Percentiles rank a stretch among this genome's conserved stretches.
These are phyloP conservation scores for Pararge aegeria DNA, from an alignment of 1,140 invertebrate genomes.

Conservation along the genomic window DNA sequence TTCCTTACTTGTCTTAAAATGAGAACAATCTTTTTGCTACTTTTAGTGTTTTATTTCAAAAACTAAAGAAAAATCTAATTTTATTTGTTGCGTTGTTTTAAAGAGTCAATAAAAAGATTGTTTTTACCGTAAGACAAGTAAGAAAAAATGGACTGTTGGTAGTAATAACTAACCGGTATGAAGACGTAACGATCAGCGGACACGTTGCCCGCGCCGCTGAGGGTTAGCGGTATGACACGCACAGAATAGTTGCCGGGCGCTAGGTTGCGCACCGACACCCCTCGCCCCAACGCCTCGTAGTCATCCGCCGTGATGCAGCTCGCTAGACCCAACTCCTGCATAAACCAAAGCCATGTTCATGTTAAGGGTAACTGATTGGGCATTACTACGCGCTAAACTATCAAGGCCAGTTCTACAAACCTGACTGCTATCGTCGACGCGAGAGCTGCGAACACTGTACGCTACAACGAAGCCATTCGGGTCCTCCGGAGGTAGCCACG, in stretches of 20 bases:
- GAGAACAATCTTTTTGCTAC: too few relatives aligned
- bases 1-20: too few relatives aligned
- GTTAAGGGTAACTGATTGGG: too few relatives aligned
- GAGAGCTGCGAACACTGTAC: constrained; percentile 88
- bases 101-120: too few relatives aligned
- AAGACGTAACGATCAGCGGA: constrained; percentile 83
- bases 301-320: constrained; percentile 75
- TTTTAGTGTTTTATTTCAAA: too few relatives aligned
- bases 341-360: not conserved
- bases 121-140: too few relatives aligned
- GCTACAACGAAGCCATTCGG: constrained; percentile 93
- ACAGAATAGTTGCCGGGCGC: constrained; percentile 93
- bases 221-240: constrained; percentile 87
- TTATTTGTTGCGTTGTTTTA: too few relatives aligned
- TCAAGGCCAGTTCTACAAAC: constrained; percentile 35
- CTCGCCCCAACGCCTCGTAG: constrained; percentile 44
- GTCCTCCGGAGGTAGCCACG: constrained; percentile 88
- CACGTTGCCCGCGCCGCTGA: constrained; percentile 87
- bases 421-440: constrained; percentile 75
- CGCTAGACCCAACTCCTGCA: constrained; percentile 46
- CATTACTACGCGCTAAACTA: too few relatives aligned
- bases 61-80: too few relatives aligned
- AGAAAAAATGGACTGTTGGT: too few relatives aligned
- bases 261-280: constrained; percentile 76
- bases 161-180: constrained; percentile 82